A percentile compares a stretch with the other conserved stretches of the same genome.
Evolutionary conservation across 2,113 vertebrate genomes (phyloP).

Genomic region (Tyrannus savana): DNA sequence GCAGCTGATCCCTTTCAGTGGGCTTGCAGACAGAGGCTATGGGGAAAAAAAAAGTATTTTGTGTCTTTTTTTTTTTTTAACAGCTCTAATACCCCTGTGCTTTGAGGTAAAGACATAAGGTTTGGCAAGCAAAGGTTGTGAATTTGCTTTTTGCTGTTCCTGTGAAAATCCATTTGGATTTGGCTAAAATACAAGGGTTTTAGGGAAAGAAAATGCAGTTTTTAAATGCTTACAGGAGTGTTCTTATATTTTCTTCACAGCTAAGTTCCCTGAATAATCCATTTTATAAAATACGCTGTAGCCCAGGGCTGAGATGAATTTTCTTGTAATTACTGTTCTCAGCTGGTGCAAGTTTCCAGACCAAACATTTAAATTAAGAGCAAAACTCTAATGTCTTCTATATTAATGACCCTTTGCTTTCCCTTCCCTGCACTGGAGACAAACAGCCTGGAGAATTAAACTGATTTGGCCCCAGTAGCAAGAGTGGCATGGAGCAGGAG

Average conservation of each 20-base stretch:
- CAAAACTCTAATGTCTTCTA: neutral
- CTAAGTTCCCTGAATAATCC: neutral
- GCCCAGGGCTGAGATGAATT: neutral
- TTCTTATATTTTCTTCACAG: neutral
- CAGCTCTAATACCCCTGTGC: neutral
- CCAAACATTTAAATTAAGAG: neutral
- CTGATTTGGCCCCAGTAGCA: neutral
- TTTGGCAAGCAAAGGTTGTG: neutral
- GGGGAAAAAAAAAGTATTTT: neutral
- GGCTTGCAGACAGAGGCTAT: neutral
- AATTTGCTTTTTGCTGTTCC: slow-evolving; percentile 6
- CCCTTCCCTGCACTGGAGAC: neutral
- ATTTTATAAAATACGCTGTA: neutral
- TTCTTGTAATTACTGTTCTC: neutral
- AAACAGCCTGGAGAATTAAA: neutral
- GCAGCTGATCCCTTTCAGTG: neutral
- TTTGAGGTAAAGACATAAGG: neutral
- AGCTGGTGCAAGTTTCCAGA: neutral
- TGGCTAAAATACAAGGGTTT: neutral
- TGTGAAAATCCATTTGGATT: neutral
- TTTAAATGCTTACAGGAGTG: neutral
- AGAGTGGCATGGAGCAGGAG: neutral
- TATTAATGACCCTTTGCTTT: neutral
- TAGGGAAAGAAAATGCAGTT: neutral
- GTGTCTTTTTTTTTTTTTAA: neutral